A percentile compares a stretch with the other conserved stretches of the same genome.
phyloP scores from a whole-genome alignment of 2,797 vertebrate genomes.

The Discoglossus pictus region DNA sequence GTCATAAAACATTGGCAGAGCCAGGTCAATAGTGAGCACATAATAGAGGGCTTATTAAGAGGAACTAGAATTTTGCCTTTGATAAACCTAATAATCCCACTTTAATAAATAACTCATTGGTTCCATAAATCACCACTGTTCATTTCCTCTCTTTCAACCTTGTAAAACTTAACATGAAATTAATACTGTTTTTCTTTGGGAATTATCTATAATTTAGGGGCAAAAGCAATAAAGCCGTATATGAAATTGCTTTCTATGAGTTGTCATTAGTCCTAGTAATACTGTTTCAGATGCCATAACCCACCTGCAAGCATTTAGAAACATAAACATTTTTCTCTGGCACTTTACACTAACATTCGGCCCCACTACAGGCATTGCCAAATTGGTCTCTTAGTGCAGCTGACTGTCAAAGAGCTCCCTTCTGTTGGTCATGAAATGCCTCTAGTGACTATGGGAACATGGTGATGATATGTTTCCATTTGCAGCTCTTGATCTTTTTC shows the following conservation, averaged over 20 bases:
- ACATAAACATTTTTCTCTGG: conserved; percentile 30
- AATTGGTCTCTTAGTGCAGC: too few relatives aligned
- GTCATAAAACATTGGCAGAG: too few relatives aligned
- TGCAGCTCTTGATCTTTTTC: conserved; percentile 1
- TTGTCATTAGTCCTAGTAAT: conserved; percentile 17
- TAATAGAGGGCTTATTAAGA: too few relatives aligned
- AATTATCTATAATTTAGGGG: conserved; percentile 27
- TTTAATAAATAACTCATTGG: background rate
- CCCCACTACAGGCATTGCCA: too few relatives aligned
- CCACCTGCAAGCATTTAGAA: conserved; percentile 42
- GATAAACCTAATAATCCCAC: background rate
- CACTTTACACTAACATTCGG: conserved; percentile 18
- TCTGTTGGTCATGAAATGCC: background rate
- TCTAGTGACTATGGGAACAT: conserved; percentile 9
- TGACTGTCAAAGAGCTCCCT: too few relatives aligned
- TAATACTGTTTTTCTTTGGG: conserved; percentile 27
- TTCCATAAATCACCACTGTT: conserved; percentile 10
- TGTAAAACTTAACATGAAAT: conserved; percentile 9
- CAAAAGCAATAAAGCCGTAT: conserved; percentile 16
- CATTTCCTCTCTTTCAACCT: conserved; percentile 16
- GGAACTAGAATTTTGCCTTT: too few relatives aligned
- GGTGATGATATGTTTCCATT: conserved; percentile 10
- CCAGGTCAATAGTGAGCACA: too few relatives aligned
- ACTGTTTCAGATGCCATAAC: conserved; percentile 15
- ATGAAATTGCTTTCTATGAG: conserved; percentile 19